These are phyloP conservation scores for Sporophila hypoxantha DNA, from an alignment of 2,113 vertebrate species.

Conservation along the genomic window DNA sequence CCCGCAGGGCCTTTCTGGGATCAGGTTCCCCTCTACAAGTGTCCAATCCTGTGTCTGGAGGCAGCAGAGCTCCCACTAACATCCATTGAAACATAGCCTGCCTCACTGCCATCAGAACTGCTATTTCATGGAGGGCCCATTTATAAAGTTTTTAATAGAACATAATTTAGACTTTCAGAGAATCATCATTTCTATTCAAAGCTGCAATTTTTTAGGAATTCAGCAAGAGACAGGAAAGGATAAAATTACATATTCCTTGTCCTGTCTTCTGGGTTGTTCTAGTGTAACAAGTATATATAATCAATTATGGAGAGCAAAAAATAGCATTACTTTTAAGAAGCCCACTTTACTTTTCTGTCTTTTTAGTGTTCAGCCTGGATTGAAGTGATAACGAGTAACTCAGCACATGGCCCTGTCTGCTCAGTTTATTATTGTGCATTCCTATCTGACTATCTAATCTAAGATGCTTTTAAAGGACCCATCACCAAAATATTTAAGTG, in stretches of 20 bases:
- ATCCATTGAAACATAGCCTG: background rate
- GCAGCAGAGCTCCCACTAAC: background rate
- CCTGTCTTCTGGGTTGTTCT: background rate
- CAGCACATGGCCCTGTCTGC: slow-evolving; percentile 24
- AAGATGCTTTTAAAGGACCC: slow-evolving; percentile 34
- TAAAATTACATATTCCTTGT: background rate
- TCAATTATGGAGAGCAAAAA: background rate
- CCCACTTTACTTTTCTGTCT: background rate
- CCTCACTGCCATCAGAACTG: background rate
- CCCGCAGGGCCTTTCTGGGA: slow-evolving; percentile 12
- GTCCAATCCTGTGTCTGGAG: background rate
- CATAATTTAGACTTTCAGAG: background rate
- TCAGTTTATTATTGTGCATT: slow-evolving; percentile 23
- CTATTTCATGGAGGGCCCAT: background rate
- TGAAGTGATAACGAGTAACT: background rate
- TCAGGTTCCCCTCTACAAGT: slow-evolving; percentile 6
- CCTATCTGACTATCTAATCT: slow-evolving; percentile 36
- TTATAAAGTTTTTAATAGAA: background rate
- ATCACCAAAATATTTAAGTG: slow-evolving; percentile 6
- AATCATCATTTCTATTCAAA: background rate
- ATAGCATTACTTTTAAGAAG: background rate
- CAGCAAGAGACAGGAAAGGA: background rate
- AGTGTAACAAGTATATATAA: background rate
- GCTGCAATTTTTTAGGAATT: background rate
- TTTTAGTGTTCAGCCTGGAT: background rate